Evolutionary conservation across 2,797 vertebrate species (phyloP).

Genomic region (Tadarida brasiliensis): DNA sequence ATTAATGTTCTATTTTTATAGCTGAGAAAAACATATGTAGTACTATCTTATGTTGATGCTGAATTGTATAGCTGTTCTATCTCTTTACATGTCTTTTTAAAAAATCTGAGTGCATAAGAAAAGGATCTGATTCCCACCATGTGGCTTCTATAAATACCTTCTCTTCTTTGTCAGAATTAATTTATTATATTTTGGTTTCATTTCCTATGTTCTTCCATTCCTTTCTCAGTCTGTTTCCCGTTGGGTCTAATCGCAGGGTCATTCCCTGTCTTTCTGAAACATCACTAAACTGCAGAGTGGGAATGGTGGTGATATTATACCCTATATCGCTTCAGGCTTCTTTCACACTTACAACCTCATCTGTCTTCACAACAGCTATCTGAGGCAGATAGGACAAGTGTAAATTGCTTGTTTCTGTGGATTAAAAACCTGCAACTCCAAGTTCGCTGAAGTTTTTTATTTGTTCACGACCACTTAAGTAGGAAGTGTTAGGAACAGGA

Average conservation of each 20-base stretch:
- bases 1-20: constrained; percentile 38
- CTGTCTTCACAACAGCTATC: not conserved
- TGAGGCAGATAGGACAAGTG: not conserved
- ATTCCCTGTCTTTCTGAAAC: not conserved
- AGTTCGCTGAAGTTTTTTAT: not conserved
- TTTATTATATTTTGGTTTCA: constrained; percentile 43
- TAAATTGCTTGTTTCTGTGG: constrained; percentile 30
- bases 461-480: not conserved
- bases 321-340: not conserved
- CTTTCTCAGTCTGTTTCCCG: constrained; percentile 13
- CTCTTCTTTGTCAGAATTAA: constrained; percentile 56
- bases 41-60: not conserved
- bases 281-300: not conserved
- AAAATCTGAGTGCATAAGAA: not conserved
- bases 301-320: not conserved
- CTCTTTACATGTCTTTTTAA: not conserved
- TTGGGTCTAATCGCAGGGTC: not conserved
- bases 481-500: not conserved
- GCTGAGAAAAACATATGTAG: not conserved
- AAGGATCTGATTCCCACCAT: constrained; percentile 48
- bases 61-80: not conserved
- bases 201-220: not conserved
- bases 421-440: not conserved
- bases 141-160: constrained; percentile 17
- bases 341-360: constrained; percentile 1